Evolutionary conservation across 2,888 invertebrate species (phyloP), one percentile per base, ranked within the genome.

Genomic region (Frankliniella fusca): DNA sequence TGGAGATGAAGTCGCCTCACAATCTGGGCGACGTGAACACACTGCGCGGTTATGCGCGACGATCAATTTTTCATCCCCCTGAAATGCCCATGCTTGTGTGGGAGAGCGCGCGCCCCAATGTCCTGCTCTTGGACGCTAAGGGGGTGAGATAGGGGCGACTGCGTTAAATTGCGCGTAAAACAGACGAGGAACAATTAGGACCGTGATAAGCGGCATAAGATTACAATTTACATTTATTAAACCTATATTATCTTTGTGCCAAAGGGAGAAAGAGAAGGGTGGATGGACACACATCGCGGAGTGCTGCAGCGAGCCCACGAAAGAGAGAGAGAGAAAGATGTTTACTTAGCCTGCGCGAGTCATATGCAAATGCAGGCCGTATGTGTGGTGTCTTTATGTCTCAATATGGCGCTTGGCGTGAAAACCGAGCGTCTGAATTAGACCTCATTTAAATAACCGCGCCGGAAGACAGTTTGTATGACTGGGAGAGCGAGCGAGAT

Each of bases 171-270:
- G 23, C 70, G 70, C 70, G 70, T 70, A 70, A 70, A 70, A 70
- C 70, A 70, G 70, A 70, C 70, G 38, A 23, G 23, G 23, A 70
- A 70, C 70, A 70, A 70, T 70, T 70, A 70, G 70, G 70, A n/a
- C 23, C 70, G 70, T 70, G 70, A 70, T 70, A 70, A 70, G 70
- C 70, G 70, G 70, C 70, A 70, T 70, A 70, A 70, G 70, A 70
- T 70, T 70, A 23, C 70, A 70, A 70, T 70, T 70, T 70, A 70
- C 70, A 70, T 70, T 70, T 23, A 70, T 70, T 70, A 70, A 23
- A 23, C 23, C 70, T 23, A 23, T 70, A 70, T 70, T 70, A 70
- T n/a, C 70, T 23, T 70, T 5, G 38, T 38, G 38, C 38, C 15
- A 61, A 15, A 61, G 61, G n/a, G 61, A 61, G 61, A 11, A n/a